Conservation (phyloP, 1,140 invertebrate genomes). For the Watersipora subatra region DNA sequence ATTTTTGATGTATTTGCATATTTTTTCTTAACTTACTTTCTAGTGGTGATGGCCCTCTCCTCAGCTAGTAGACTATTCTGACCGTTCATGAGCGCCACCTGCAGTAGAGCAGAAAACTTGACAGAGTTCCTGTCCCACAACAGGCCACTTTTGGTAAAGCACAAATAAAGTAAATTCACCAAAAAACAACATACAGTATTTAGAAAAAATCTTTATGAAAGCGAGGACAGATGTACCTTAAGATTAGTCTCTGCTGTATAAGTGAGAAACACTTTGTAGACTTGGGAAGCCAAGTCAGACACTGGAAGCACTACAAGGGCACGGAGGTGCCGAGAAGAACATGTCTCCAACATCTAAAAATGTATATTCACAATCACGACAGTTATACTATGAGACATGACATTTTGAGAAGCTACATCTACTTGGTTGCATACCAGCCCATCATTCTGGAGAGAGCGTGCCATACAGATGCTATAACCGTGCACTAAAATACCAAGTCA, state of each 20-base stretch:
- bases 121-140: background rate
- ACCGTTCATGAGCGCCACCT: constrained; percentile 54
- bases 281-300: constrained; percentile 75
- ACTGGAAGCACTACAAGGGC: constrained; percentile 82
- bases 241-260: constrained; percentile 59
- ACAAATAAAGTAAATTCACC: too few relatives aligned
- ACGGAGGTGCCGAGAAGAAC: constrained; percentile 49
- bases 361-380: background rate
- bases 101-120: constrained; percentile 7
- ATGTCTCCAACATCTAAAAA: constrained; percentile 36
- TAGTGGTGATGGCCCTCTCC: constrained; percentile 56
- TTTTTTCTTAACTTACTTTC: constrained; percentile 47
- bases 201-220: too few relatives aligned
- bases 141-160: too few relatives aligned
- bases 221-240: constrained; percentile 46
- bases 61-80: constrained; percentile 58
- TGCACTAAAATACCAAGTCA: too few relatives aligned
- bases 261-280: constrained; percentile 64
- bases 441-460: too few relatives aligned
- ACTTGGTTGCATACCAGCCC: too few relatives aligned
- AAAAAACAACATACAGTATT: too few relatives aligned
- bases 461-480: too few relatives aligned
- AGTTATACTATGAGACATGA: background rate
- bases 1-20: too few relatives aligned
- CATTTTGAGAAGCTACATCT: too few relatives aligned